Conservation (phyloP, 2,888 invertebrate species). For the Eretmocerus hayati region DNA sequence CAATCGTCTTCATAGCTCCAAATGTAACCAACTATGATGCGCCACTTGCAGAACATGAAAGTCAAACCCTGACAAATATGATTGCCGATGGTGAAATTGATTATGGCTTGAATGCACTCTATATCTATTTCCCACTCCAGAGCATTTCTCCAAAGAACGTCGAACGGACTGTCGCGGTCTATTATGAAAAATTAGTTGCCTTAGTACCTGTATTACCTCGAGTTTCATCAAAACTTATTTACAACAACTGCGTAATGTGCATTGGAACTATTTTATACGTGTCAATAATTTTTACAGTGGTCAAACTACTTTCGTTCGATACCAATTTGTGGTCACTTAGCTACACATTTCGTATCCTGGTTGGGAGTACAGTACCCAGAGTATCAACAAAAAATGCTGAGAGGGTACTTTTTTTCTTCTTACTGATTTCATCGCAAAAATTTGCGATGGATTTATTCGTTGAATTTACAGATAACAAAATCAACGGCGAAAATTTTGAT, state of each 20-base stretch:
- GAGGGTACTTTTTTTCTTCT: not conserved
- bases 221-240: not conserved
- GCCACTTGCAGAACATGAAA: not conserved
- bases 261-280: not conserved
- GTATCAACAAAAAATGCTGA: not conserved
- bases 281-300: slow-evolving; percentile 5
- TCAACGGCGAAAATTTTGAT: not conserved
- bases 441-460: slow-evolving; percentile 13
- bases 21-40: no score
- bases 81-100: slow-evolving; percentile 2
- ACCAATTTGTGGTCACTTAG: slow-evolving; percentile 14
- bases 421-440: slow-evolving; percentile 1
- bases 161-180: not conserved
- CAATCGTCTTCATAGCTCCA: not conserved
- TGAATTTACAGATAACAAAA: not conserved
- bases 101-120: slow-evolving; percentile 4
- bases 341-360: slow-evolving; percentile 16
- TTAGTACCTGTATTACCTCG: slow-evolving; percentile 12
- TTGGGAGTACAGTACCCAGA: not conserved
- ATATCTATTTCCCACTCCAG: not conserved
- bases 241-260: no score
- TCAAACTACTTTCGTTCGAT: slow-evolving; percentile 11
- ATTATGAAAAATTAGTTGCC: slow-evolving; percentile 13
- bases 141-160: not conserved
- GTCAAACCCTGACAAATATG: not conserved